Evolutionary conservation across 2,888 invertebrate species (phyloP), one percentile per base, ranked within the genome.

Genomic region (Leistus spinibarbis): DNA sequence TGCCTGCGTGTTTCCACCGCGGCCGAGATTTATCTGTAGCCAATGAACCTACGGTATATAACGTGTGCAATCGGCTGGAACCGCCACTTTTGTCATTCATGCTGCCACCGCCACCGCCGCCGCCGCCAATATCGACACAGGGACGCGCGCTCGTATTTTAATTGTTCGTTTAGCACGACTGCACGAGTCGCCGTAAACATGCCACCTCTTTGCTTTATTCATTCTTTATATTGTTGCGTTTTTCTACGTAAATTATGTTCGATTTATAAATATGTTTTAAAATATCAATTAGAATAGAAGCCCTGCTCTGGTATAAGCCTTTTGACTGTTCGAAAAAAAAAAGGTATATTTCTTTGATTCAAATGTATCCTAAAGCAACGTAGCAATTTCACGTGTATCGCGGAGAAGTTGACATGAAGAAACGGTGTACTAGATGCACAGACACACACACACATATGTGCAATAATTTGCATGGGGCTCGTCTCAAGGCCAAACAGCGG

Each of bases 401-500:
- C 40, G n/a, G n/a, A n/a, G n/a, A n/a, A n/a, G n/a, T n/a, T n/a
- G n/a, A n/a, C n/a, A n/a, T 4, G 5, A 40, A 5, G 1, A 40
- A 40, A 13, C 7, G 5, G 40, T 10, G 40, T 13, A 40, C 40
- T n/a, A 40, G 13, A 40, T 40, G 40, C 5, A 40, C 27, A 27
- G 27, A 27, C 9, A 9, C 27, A 4, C 4, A 27, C 4, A 9
- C 27, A 27, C 40, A 40, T 13, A 40, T 40, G 40, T 40, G 40
- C 7, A 67, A 54, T 54, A 62, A 74, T 74, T 67, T 67, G 74
- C 68, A 74, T 74, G 74, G 74, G 60, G 22, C 74, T n/a, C 68
- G 74, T 74, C 74, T 74, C 74, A 74, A 74, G 74, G 74, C 67
- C 68, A 74, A 74, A 62, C 74, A 74, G 57, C 62, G 66, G 22